Percentiles rank a stretch among this genome's conserved stretches.
These are phyloP conservation scores for Actinia tenebrosa DNA, from an alignment of 64 coral and sea anemone genomes.

Conservation along the genomic window DNA sequence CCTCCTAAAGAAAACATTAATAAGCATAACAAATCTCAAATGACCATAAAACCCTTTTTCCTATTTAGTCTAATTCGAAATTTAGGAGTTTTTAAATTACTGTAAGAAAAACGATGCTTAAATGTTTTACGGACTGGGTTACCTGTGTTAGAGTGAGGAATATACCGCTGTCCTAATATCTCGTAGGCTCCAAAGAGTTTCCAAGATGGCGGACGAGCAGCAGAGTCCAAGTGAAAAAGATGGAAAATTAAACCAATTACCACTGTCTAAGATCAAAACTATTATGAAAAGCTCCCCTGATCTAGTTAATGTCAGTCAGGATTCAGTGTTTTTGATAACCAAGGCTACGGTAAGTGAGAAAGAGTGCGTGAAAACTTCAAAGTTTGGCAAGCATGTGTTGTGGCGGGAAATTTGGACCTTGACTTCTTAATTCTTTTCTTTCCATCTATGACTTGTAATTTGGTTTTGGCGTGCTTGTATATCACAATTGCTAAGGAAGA, in stretches of 20 bases:
- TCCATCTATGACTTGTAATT: no score
- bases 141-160: neutral
- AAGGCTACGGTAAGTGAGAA: slow-evolving; percentile 79
- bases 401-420: slow-evolving; percentile 9
- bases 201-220: slow-evolving; percentile 96
- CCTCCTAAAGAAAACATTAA: no score
- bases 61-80: no score
- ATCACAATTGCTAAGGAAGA: no score
- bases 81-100: no score
- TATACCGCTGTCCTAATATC: neutral
- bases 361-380: neutral
- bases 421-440: neutral
- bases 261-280: slow-evolving; percentile 79
- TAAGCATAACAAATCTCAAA: no score
- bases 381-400: neutral
- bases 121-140: no score
- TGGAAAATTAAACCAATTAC: slow-evolving; percentile 76
- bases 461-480: no score
- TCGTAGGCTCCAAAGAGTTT: neutral
- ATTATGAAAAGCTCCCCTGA: slow-evolving; percentile 99
- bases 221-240: slow-evolving; percentile 35
- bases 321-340: slow-evolving; percentile 91
- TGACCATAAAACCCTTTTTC: no score
- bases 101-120: no score
- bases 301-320: slow-evolving; percentile 69